These are phyloP conservation scores for Odontomachus brunneus DNA, from an alignment of 1,140 invertebrate species.

Conservation along the genomic window DNA sequence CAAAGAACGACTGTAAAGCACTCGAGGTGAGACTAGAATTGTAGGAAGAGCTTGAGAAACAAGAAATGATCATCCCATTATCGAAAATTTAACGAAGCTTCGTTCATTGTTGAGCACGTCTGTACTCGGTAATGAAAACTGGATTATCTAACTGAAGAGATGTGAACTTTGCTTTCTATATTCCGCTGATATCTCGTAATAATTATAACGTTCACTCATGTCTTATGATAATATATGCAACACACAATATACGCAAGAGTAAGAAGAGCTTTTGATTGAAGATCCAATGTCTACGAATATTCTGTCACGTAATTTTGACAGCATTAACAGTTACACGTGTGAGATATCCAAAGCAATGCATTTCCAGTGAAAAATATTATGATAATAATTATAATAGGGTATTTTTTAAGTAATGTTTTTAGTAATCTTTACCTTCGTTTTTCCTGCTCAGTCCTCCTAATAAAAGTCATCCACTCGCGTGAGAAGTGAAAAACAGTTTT, in stretches of 20 bases:
- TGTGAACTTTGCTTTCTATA: slow-evolving; percentile 38
- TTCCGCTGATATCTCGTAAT: slow-evolving; percentile 20
- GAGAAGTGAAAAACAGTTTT: slow-evolving; percentile 38
- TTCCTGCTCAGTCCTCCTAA: neutral
- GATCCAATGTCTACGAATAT: neutral
- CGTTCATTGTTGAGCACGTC: slow-evolving; percentile 74
- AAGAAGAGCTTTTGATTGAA: slow-evolving; percentile 21
- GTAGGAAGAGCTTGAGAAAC: slow-evolving; percentile 63
- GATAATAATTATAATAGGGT: neutral
- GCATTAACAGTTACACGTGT: too few relatives aligned
- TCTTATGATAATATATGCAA: slow-evolving; percentile 11
- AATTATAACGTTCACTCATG: slow-evolving; percentile 6
- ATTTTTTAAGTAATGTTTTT: slow-evolving; percentile 4
- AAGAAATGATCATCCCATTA: slow-evolving; percentile 80
- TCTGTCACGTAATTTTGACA: neutral
- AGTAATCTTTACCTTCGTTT: neutral
- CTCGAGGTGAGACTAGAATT: slow-evolving; percentile 67
- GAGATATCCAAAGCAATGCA: neutral
- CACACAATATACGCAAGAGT: neutral
- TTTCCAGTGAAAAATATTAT: neutral
- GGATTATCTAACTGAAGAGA: slow-evolving; percentile 1
- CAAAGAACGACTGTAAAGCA: slow-evolving; percentile 62
- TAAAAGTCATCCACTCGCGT: slow-evolving; percentile 46
- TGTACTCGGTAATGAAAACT: slow-evolving; percentile 21
- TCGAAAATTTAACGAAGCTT: slow-evolving; percentile 75